phyloP scores from a whole-genome alignment of 2,888 invertebrate genomes.

The Drosophila mercatorum region DNA sequence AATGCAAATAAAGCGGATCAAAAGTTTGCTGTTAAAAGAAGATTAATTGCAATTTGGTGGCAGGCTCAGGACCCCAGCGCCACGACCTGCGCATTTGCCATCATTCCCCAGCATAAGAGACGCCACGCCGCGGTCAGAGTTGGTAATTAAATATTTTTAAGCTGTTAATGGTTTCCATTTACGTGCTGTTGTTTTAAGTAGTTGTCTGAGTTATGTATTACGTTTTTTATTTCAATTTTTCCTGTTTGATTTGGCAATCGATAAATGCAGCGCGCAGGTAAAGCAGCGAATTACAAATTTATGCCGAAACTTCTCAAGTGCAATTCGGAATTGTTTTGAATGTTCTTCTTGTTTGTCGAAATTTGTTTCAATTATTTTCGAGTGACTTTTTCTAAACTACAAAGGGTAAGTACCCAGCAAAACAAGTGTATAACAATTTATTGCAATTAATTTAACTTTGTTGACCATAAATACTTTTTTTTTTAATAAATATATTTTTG shows the following conservation, averaged over 20 bases:
- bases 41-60: constrained; percentile 80
- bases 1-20: constrained; percentile 79
- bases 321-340: constrained; percentile 40
- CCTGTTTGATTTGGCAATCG: constrained; percentile 36
- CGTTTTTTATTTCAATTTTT: background rate
- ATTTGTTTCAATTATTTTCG: constrained; percentile 30
- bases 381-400: constrained; percentile 29
- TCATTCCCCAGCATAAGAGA: constrained; percentile 15
- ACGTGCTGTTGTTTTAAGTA: constrained; percentile 69
- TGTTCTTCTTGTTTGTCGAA: constrained; percentile 18
- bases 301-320: constrained; percentile 47
- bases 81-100: constrained; percentile 17
- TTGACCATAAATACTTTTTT: too few relatives aligned
- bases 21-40: constrained; percentile 80
- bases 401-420: background rate
- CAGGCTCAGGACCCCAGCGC: constrained; percentile 42
- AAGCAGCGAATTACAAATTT: background rate
- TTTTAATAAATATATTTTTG: too few relatives aligned
- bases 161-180: constrained; percentile 79
- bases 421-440: background rate
- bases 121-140: constrained; percentile 20
- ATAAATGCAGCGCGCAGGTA: constrained; percentile 28
- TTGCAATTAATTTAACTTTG: background rate
- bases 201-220: constrained; percentile 65
- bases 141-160: constrained; percentile 80